phyloP scores from a whole-genome alignment of 2,113 vertebrate genomes.

The Tichodroma muraria region DNA sequence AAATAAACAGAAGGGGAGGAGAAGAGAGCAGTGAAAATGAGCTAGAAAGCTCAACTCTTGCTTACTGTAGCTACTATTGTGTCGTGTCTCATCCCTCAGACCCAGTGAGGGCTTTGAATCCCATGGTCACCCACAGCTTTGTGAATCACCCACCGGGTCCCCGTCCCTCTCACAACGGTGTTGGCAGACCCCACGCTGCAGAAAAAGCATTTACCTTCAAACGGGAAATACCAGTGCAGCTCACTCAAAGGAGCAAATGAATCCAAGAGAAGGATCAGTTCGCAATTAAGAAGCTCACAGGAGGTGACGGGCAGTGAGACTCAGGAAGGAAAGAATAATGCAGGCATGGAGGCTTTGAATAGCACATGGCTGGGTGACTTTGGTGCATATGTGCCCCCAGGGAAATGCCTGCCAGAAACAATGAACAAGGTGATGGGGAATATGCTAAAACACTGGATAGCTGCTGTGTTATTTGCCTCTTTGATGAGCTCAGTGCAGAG shows the following conservation, averaged over 20 bases:
- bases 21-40: not conserved
- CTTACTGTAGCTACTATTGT: not conserved
- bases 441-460: not conserved
- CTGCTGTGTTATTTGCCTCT: fast-evolving
- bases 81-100: not conserved
- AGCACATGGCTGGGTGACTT: not conserved
- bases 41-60: not conserved
- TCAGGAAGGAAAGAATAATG: not conserved
- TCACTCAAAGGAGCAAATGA: not conserved
- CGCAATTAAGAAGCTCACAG: fast-evolving
- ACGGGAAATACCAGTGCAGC: fast-evolving
- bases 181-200: not conserved
- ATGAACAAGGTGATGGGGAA: not conserved
- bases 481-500: fast-evolving
- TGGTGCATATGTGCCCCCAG: not conserved
- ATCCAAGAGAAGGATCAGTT: not conserved
- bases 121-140: not conserved
- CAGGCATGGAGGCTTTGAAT: not conserved
- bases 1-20: not conserved
- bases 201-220: not conserved
- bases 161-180: fast-evolving
- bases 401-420: fast-evolving
- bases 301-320: not conserved
- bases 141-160: fast-evolving
- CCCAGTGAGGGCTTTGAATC: not conserved